Conservation (phyloP, 2,113 vertebrate species). For the Macrotus californicus region DNA sequence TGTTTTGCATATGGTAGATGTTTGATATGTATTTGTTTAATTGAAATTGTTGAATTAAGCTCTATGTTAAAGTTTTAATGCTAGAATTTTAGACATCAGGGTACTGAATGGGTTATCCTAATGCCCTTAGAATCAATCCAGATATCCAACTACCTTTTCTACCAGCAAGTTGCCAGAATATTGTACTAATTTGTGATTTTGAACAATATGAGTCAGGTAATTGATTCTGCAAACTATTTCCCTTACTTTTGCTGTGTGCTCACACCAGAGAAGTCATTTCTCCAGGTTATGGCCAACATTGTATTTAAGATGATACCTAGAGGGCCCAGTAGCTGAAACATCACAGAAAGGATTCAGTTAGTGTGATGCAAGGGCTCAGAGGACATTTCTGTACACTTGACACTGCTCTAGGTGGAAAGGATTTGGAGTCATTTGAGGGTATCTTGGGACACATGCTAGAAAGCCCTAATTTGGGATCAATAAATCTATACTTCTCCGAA, state of each 20-base stretch:
- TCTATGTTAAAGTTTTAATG: neutral
- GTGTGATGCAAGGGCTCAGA: neutral
- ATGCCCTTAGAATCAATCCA: neutral
- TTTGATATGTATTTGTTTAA: neutral
- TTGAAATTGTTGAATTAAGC: neutral
- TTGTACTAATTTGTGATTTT: neutral
- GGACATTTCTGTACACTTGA: neutral
- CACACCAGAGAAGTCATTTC: neutral
- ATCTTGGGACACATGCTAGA: neutral
- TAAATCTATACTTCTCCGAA: neutral
- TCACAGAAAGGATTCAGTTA: neutral
- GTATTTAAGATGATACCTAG: neutral
- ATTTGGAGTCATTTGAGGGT: neutral
- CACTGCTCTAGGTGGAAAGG: neutral
- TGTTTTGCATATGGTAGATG: neutral
- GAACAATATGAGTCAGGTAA: neutral
- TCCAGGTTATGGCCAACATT: neutral
- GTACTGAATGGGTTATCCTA: neutral
- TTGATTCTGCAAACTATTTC: neutral
- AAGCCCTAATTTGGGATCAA: neutral
- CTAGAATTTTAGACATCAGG: neutral
- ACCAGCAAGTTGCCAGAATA: neutral
- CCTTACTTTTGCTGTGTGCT: neutral
- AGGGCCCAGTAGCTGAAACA: neutral
- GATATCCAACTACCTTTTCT: neutral